Conservation (phyloP, 1,140 invertebrate genomes). For the Pseudomyrmex gracilis region DNA sequence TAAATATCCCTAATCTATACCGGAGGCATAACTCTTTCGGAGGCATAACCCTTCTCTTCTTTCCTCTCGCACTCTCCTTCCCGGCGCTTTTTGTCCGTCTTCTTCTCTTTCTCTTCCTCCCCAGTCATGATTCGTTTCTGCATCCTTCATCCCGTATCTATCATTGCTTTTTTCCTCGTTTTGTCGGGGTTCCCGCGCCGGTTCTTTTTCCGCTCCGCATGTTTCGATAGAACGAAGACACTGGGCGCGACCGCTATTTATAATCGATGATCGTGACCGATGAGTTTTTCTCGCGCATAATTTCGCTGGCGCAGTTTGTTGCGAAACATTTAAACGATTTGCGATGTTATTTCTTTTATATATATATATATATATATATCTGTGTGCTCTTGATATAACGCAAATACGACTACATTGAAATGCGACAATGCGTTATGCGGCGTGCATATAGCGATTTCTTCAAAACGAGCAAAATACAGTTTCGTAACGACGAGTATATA, state of each 20-base stretch:
- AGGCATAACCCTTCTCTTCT: conserved; percentile 8
- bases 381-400: not conserved
- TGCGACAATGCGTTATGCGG: too few relatives aligned
- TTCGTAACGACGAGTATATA: conserved; percentile 17
- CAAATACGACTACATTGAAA: not conserved
- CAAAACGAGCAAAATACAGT: not conserved
- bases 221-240: conserved; percentile 14
- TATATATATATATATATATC: too few relatives aligned
- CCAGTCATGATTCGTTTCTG: conserved; percentile 56
- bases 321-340: conserved; percentile 12
- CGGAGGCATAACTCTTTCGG: conserved; percentile 56
- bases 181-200: conserved; percentile 1
- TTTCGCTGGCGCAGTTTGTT: not conserved
- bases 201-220: conserved; percentile 65
- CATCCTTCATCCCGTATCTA: conserved; percentile 34
- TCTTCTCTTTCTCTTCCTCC: conserved; percentile 39
- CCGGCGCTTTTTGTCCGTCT: conserved; percentile 36
- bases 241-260: not conserved
- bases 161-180: conserved; percentile 43
- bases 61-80: conserved; percentile 2
- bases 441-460: not conserved
- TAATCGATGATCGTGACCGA: conserved; percentile 23
- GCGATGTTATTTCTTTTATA: not conserved
- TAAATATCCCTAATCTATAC: conserved; percentile 81
- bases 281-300: conserved; percentile 17